Evolutionary conservation across 2,888 invertebrate species (phyloP), one percentile per base, ranked within the genome.

Genomic region (Taphrorychus bicolor): DNA sequence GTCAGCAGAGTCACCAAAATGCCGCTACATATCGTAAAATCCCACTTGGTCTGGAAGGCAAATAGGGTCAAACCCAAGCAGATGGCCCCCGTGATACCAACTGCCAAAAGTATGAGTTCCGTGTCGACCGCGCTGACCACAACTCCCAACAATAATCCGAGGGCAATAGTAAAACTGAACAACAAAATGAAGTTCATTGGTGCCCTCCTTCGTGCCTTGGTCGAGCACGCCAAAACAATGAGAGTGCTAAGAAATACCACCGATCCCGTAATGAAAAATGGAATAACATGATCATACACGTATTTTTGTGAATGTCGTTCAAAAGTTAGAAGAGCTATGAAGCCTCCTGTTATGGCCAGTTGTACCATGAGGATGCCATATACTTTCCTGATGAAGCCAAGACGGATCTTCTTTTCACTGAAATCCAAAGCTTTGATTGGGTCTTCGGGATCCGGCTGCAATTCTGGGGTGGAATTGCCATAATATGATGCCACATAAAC

Each of bases 61-160:
- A 97, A 97, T 53, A 95, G 73, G 0, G 95, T 96, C 66, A 97
- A 84, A 0, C 88, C 91, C 11, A 96, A 83, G 68, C 92, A 91
- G 16, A 97, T 89, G 0, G 88, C 90, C 11, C 92, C 89, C 11
- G 94, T 94, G 63, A 96, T 89, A 0, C 93, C 59, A 11, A 59
- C 32, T 5, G 40, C 51, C n/a, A 59, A 2, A 5, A 41, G 5
- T 3, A 23, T 2, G 18, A 24, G 18, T n/a, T 51, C 0, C 5
- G 51, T 2, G 3, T 51, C 17, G 2, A 94, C 21, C 91, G 84
- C 82, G 49, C 89, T 88, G 7, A 93, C 85, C 1, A 88, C 84
- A 53, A 87, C 82, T 0, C 91, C 95, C 53, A 97, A 83, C 66
- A 96, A 80, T 79, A 96, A 91, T 63, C 89, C 87, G 82, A 94